Conservation (phyloP, 2,797 vertebrate genomes). For the Remorina albescens region DNA sequence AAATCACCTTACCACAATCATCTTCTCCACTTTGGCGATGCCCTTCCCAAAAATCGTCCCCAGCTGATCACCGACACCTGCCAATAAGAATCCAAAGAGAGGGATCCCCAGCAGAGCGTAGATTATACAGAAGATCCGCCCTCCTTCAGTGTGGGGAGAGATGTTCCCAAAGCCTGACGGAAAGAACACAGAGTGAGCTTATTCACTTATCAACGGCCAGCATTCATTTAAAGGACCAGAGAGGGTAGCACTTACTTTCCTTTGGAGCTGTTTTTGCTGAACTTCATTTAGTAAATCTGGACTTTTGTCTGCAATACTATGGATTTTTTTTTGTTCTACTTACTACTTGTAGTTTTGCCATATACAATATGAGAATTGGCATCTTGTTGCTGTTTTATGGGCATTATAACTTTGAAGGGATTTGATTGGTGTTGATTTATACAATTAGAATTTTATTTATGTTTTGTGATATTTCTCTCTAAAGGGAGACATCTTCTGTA, state of each 20-base stretch:
- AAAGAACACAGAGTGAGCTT: conserved; percentile 7
- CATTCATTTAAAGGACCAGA: conserved; percentile 1
- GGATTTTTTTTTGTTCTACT: not conserved
- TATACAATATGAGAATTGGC: too few relatives aligned
- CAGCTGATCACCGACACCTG: conserved; percentile 97
- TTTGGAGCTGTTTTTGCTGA: not conserved
- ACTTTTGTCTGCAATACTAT: not conserved
- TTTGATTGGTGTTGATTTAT: not conserved
- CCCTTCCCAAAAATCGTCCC: conserved; percentile 98
- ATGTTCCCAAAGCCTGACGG: conserved; percentile 96
- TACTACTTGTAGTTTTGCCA: too few relatives aligned
- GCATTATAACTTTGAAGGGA: not conserved
- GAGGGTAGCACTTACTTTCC: not conserved
- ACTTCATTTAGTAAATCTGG: not conserved
- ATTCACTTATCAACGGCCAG: not conserved
- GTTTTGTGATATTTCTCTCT: too few relatives aligned
- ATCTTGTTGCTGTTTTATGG: not conserved
- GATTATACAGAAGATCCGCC: conserved; percentile 97
- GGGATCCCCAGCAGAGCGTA: conserved; percentile 98
- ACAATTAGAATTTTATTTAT: not conserved
- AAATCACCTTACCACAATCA: conserved; percentile 90
- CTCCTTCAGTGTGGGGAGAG: conserved; percentile 96
- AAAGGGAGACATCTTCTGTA: too few relatives aligned
- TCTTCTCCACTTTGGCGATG: conserved; percentile 96
- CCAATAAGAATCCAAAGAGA: conserved; percentile 96